Conservation (phyloP, 1,140 invertebrate genomes). For the Ceratina australensis region DNA sequence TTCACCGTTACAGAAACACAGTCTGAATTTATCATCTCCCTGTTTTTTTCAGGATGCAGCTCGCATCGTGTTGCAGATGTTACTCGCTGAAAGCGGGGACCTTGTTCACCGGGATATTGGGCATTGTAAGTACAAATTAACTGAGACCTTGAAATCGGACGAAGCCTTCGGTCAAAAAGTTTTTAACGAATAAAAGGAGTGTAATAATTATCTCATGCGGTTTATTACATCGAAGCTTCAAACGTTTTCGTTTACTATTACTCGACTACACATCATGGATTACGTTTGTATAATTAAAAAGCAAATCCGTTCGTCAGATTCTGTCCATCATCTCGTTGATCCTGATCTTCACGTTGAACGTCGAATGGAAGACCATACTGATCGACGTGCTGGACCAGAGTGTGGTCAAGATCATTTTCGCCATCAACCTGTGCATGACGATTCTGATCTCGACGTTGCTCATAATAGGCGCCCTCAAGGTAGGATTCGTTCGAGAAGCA, state of each 20-base stretch:
- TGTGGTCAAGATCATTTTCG: slow-evolving; percentile 87
- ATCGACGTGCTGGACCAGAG: slow-evolving; percentile 82
- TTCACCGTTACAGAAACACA: neutral
- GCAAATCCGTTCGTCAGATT: slow-evolving; percentile 74
- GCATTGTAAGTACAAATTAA: slow-evolving; percentile 81
- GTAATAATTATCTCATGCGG: no score
- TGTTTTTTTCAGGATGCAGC: slow-evolving; percentile 60
- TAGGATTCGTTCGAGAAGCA: slow-evolving; percentile 69
- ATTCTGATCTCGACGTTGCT: slow-evolving; percentile 87
- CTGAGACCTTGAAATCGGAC: no score
- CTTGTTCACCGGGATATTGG: slow-evolving; percentile 83
- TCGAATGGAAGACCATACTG: slow-evolving; percentile 86
- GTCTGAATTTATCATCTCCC: neutral
- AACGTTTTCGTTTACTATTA: no score
- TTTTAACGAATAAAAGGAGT: neutral
- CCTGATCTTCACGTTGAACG: slow-evolving; percentile 79
- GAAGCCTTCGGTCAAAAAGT: neutral
- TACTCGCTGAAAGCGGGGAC: slow-evolving; percentile 85
- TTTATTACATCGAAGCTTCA: no score
- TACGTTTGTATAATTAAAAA: no score
- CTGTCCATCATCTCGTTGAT: slow-evolving; percentile 82
- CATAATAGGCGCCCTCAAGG: slow-evolving; percentile 87
- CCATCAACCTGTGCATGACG: slow-evolving; percentile 89
- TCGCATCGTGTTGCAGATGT: slow-evolving; percentile 84
- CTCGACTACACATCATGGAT: no score